Base-by-base conservation (phyloP, 2,888 invertebrate species). In the Germaria angustata region DNA sequence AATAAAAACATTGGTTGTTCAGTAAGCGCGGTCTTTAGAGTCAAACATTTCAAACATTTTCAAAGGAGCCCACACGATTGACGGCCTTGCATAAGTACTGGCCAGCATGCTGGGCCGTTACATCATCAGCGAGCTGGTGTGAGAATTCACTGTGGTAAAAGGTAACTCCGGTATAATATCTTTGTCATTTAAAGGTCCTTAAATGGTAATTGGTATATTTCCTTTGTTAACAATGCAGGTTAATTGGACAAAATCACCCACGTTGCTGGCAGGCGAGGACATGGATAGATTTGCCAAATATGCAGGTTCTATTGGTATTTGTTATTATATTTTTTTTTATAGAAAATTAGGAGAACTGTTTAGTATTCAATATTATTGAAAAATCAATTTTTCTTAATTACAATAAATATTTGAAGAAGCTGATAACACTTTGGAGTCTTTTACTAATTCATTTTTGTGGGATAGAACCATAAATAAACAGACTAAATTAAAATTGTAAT, bases 31-130 rank as follows among this genome's bases (percentile, higher is more conserved):
- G 44, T 15, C 90, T 94, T 93, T 65, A 94, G 93, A 87, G 92
- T 91, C 69, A 94, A 91, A 81, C 88, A 88, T 68, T 93, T 92
- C 79, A 92, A 92, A 87, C 92, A 91, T 84, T 91, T 84, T 91
- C 90, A 81, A 92, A 90, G 85, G 91, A 89, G 86, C 93, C 94
- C 84, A 93, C 93, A 84, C 91, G 90, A 91, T 94, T 94, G 86
- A 90, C 91, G 84, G 93, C 94, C 85, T 91, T 89, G 88, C 94
- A 94, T 84, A 92, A 92, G 88, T 94, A 94, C 85, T 91, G 92
- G 87, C 28, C 28, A 28, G 28, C 28, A 28, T 28, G 28, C 6
- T 28, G 28, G 28, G 6, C 28, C 28, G 28, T 28, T 28, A 28
- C 28, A 28, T 28, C 28, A 28, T 28, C 6, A 28, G 28, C 28